Conservation (phyloP, 2,888 invertebrate genomes). For the Willowsia nigromaculata region DNA sequence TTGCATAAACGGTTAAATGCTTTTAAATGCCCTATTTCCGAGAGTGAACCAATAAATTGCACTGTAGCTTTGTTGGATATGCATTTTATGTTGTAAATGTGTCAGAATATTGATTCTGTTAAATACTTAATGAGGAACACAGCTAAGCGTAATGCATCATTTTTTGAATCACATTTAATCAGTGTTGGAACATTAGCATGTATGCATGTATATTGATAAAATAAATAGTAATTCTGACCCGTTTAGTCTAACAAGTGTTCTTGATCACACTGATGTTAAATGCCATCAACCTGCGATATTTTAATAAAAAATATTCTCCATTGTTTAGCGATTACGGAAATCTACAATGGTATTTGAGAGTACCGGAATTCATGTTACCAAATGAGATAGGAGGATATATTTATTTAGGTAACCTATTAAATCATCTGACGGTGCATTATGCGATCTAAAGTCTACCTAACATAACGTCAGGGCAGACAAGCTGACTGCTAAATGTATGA, state of each 20-base stretch:
- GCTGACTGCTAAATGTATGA: not conserved
- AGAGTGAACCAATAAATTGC: too few relatives aligned
- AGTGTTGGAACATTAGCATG: too few relatives aligned
- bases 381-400: not conserved
- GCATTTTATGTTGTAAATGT: too few relatives aligned
- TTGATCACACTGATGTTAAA: too few relatives aligned
- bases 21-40: too few relatives aligned
- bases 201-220: too few relatives aligned
- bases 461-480: not conserved
- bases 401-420: constrained; percentile 38
- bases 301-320: not conserved
- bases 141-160: not conserved
- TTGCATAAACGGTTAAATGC: too few relatives aligned
- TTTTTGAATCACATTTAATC: not conserved
- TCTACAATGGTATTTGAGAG: not conserved
- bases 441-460: too few relatives aligned
- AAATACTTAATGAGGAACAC: not conserved
- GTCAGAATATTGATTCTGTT: too few relatives aligned
- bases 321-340: not conserved
- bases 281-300: too few relatives aligned
- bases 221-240: not conserved
- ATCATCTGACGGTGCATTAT: constrained; percentile 23
- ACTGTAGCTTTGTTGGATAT: too few relatives aligned
- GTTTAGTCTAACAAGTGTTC: too few relatives aligned
- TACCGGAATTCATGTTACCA: not conserved